Evolutionary conservation across 2,797 vertebrate genomes (phyloP).

Genomic region (Corythornis leucogaster): DNA sequence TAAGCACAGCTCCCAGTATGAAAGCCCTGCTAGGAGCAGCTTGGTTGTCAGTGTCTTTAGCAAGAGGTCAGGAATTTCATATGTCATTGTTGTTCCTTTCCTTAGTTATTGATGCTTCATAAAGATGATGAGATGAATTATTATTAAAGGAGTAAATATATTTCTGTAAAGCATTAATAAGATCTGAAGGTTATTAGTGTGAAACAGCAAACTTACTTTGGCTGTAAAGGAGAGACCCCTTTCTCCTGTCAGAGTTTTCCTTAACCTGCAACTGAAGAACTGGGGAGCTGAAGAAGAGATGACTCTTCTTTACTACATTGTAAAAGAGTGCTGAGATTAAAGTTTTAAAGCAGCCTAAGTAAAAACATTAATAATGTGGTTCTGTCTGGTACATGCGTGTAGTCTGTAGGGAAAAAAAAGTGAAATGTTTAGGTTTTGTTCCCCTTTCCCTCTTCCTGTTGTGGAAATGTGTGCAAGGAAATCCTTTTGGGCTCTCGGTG

Average conservation of each 20-base stretch:
- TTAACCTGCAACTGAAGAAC: not conserved
- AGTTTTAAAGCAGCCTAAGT: not conserved
- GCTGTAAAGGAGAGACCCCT: not conserved
- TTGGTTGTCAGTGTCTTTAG: not conserved
- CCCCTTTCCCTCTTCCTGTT: not conserved
- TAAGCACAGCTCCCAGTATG: not conserved
- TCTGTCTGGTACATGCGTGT: rapidly evolving
- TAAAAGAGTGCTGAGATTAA: not conserved
- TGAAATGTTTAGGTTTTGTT: not conserved
- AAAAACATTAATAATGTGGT: not conserved
- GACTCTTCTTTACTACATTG: not conserved
- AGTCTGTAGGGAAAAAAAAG: not conserved
- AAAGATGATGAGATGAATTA: not conserved
- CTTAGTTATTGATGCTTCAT: not conserved
- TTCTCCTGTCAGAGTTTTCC: not conserved
- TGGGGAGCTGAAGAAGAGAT: not conserved
- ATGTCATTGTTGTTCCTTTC: too few species aligned
- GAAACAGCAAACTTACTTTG: not conserved
- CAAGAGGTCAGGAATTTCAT: not conserved
- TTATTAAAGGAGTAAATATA: not conserved
- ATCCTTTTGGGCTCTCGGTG: not conserved
- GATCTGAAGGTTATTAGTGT: not conserved
- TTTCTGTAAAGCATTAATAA: not conserved
- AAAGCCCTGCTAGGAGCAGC: not conserved
- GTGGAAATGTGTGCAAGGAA: not conserved